Conservation (phyloP, 2,797 vertebrate species). For the Leucoraja ocellata region DNA sequence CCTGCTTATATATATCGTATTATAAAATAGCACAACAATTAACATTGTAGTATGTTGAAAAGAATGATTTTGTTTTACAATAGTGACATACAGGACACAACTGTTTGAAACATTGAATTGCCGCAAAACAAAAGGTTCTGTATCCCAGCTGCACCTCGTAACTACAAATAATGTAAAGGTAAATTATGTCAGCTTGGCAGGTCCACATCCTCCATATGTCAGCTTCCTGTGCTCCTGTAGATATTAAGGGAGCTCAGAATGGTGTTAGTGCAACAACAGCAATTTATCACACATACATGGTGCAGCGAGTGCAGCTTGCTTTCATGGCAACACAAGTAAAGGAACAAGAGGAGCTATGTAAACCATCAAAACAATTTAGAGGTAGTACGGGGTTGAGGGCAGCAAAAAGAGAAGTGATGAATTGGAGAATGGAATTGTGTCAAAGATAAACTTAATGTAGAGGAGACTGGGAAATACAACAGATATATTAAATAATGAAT, state of each 20-base stretch:
- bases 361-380: too few species aligned
- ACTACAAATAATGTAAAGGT: constrained; percentile 7
- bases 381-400: neutral
- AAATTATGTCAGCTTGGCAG: constrained; percentile 6
- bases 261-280: neutral
- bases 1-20: neutral
- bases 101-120: neutral
- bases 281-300: neutral
- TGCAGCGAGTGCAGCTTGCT: neutral
- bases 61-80: neutral
- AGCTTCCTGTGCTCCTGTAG: neutral
- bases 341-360: neutral
- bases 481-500: neutral
- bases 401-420: neutral
- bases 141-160: neutral
- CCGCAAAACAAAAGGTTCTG: neutral
- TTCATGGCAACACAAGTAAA: neutral
- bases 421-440: neutral
- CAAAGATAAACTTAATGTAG: too few species aligned
- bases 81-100: neutral
- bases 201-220: neutral
- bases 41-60: neutral
- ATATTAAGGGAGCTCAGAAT: constrained; percentile 3
- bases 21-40: neutral
- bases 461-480: neutral